Conservation (phyloP, 2,888 invertebrate species). For the Hyposoter dolosus region DNA sequence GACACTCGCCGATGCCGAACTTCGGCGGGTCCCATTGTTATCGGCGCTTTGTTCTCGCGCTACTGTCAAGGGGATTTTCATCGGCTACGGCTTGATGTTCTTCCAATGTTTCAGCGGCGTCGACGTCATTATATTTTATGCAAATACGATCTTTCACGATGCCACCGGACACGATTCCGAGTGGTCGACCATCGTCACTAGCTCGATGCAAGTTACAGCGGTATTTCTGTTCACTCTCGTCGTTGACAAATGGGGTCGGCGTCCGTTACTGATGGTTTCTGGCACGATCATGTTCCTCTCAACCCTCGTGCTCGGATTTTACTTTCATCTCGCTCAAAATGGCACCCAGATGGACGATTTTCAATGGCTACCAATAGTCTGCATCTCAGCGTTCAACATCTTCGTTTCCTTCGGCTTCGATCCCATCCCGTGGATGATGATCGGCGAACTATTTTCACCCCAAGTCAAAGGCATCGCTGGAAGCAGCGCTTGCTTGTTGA, state of each 20-base stretch:
- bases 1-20: constrained; percentile 86
- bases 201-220: constrained; percentile 92
- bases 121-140: constrained; percentile 94
- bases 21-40: constrained; percentile 86
- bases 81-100: constrained; percentile 93
- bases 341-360: constrained; percentile 85
- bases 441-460: constrained; percentile 92
- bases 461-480: constrained; percentile 92
- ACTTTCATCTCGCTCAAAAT: constrained; percentile 85
- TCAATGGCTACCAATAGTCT: constrained; percentile 91
- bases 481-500: constrained; percentile 92
- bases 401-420: constrained; percentile 94
- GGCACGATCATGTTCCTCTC: constrained; percentile 90
- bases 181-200: constrained; percentile 91
- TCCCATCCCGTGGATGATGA: constrained; percentile 90
- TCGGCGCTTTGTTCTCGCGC: constrained; percentile 87
- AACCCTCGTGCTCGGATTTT: constrained; percentile 90
- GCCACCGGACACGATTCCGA: constrained; percentile 87
- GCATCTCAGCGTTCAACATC: constrained; percentile 91
- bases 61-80: constrained; percentile 89
- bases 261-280: constrained; percentile 91
- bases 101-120: constrained; percentile 95
- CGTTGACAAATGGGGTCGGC: constrained; percentile 93
- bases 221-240: constrained; percentile 91
- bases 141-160: constrained; percentile 90